These are phyloP conservation scores for Hylaea fasciaria DNA, from an alignment of 2,888 invertebrate genomes.

Conservation along the genomic window DNA sequence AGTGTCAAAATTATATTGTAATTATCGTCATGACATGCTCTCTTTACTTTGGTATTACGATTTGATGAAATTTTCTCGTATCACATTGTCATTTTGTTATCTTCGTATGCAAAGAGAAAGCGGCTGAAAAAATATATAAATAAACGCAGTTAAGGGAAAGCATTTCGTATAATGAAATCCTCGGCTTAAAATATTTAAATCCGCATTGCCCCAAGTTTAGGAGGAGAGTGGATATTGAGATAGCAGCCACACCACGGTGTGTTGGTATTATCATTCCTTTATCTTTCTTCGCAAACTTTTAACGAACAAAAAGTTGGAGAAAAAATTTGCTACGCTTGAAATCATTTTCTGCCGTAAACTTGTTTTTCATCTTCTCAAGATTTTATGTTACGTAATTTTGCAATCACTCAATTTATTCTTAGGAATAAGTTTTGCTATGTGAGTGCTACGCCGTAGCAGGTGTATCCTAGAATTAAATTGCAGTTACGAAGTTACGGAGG, in stretches of 20 bases:
- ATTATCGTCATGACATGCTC: too few species aligned
- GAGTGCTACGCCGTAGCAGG: not conserved
- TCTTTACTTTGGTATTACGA: too few species aligned
- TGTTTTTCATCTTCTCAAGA: not conserved
- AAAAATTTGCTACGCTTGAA: constrained; percentile 13
- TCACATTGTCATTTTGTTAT: not conserved
- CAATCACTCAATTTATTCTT: not conserved
- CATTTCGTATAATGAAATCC: constrained; percentile 33
- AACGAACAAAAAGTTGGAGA: constrained; percentile 24
- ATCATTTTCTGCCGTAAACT: constrained; percentile 11
- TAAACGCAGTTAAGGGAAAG: constrained; percentile 32
- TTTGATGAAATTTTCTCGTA: not conserved
- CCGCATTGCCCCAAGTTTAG: constrained; percentile 38
- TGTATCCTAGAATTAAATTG: not conserved
- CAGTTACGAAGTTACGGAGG: not conserved
- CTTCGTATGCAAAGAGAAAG: constrained; percentile 4
- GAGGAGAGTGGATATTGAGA: constrained; percentile 30
- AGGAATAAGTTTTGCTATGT: not conserved
- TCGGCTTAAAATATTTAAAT: constrained; percentile 40
- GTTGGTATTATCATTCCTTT: constrained; percentile 35
- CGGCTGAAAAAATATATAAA: constrained; percentile 28
- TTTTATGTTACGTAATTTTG: not conserved
- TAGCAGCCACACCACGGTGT: constrained; percentile 23
- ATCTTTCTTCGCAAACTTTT: constrained; percentile 28
- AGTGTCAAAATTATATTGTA: too few species aligned